phyloP scores from a whole-genome alignment of 2,113 vertebrate genomes.

The Rousettus leschenaultii region DNA sequence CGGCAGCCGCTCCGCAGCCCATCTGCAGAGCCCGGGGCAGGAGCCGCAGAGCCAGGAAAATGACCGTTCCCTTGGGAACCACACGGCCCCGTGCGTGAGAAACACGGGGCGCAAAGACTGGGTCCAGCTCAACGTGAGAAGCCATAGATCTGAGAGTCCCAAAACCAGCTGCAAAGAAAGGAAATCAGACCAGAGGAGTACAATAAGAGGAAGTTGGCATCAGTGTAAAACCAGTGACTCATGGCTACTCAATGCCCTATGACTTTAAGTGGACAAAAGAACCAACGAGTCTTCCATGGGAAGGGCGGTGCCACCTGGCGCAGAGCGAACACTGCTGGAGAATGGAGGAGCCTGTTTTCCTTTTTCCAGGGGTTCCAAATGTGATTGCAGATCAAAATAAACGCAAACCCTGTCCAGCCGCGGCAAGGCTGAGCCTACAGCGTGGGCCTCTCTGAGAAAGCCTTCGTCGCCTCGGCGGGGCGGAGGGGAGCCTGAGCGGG shows the following conservation, averaged over 20 bases:
- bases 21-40: neutral
- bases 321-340: neutral
- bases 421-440: neutral
- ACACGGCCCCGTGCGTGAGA: fast-evolving
- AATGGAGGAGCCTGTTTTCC: neutral
- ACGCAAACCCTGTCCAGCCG: neutral
- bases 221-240: conserved; percentile 60
- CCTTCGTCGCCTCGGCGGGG: neutral
- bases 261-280: conserved; percentile 13
- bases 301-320: neutral
- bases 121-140: neutral
- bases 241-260: neutral
- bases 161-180: neutral
- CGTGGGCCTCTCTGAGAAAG: neutral
- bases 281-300: neutral
- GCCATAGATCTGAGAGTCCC: neutral
- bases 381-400: neutral
- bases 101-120: fast-evolving
- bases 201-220: conserved; percentile 36
- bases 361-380: neutral
- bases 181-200: neutral
- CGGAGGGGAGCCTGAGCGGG: neutral
- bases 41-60: neutral
- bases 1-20: no score
- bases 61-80: neutral